These are phyloP conservation scores for Amphibalanus amphitrite DNA, from an alignment of 1,140 invertebrate genomes.

Conservation along the genomic window DNA sequence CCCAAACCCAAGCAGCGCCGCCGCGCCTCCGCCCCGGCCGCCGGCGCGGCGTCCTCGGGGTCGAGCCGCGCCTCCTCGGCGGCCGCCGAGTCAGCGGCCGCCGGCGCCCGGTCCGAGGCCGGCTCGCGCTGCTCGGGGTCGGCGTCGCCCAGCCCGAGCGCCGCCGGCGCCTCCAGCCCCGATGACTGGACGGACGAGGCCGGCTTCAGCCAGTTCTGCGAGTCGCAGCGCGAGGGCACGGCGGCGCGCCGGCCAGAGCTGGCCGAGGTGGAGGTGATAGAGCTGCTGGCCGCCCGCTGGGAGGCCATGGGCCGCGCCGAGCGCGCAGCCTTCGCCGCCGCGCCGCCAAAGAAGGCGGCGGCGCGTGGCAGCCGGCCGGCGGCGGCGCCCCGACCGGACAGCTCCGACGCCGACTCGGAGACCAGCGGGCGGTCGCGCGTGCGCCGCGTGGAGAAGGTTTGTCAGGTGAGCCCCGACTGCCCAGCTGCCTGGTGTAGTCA, in stretches of 20 bases:
- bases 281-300: conserved; percentile 2
- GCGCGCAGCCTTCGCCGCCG: neutral
- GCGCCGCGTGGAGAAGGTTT: neutral
- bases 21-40: neutral
- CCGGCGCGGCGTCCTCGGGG: no score
- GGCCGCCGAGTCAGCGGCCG: no score
- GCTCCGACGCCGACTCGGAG: neutral
- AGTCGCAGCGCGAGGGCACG: neutral
- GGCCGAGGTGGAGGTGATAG: neutral
- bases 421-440: neutral
- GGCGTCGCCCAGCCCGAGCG: no score
- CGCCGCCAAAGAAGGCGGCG: neutral
- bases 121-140: no score
- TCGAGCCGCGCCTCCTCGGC: no score
- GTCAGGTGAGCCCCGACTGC: neutral
- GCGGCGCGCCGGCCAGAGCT: neutral
- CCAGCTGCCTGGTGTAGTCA: neutral
- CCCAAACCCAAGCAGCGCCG: neutral
- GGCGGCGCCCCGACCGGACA: neutral
- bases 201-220: neutral
- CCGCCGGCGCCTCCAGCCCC: no score
- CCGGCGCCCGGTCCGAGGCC: no score
- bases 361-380: neutral
- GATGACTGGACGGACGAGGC: neutral
- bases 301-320: neutral